Percentiles rank a stretch among this genome's conserved stretches.
Conservation (phyloP, 2,113 vertebrate genomes). For the Copsychus sechellarum region DNA sequence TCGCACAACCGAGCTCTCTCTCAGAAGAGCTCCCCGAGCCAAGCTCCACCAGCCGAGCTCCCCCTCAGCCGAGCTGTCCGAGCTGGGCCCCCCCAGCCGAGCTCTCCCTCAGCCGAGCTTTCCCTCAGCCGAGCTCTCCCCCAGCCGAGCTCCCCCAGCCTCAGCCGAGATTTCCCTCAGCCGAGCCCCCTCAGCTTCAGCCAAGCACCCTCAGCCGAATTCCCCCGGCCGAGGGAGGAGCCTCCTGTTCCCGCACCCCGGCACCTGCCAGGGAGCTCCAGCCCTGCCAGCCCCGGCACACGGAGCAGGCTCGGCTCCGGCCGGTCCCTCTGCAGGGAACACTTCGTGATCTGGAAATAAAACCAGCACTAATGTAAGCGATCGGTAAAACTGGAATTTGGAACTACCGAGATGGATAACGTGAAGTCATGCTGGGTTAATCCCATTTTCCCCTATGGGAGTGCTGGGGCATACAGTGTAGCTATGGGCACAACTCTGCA, state of each 20-base stretch:
- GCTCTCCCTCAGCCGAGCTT: background rate
- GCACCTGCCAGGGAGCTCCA: fast-evolving
- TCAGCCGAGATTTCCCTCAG: too few relatives aligned
- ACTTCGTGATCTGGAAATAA: background rate
- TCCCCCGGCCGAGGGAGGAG: background rate
- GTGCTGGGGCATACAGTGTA: background rate
- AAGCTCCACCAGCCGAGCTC: too few relatives aligned
- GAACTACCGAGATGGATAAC: background rate
- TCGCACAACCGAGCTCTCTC: too few relatives aligned
- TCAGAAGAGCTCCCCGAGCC: too few relatives aligned
- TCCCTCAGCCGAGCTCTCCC: too few relatives aligned
- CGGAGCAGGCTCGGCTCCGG: background rate
- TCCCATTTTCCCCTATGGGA: background rate
- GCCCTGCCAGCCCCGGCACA: background rate
- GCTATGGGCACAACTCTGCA: background rate
- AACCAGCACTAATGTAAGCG: background rate
- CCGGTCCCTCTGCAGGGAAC: background rate
- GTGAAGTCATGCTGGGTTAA: background rate
- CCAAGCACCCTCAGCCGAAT: too few relatives aligned
- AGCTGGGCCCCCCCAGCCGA: too few relatives aligned
- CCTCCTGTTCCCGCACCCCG: fast-evolving
- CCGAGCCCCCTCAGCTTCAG: too few relatives aligned
- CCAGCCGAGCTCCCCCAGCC: too few relatives aligned
- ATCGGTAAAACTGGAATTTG: background rate
- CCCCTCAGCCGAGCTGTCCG: too few relatives aligned